These are phyloP conservation scores for Nothoprocta pentlandii DNA, from an alignment of 2,113 vertebrate species.

Conservation along the genomic window DNA sequence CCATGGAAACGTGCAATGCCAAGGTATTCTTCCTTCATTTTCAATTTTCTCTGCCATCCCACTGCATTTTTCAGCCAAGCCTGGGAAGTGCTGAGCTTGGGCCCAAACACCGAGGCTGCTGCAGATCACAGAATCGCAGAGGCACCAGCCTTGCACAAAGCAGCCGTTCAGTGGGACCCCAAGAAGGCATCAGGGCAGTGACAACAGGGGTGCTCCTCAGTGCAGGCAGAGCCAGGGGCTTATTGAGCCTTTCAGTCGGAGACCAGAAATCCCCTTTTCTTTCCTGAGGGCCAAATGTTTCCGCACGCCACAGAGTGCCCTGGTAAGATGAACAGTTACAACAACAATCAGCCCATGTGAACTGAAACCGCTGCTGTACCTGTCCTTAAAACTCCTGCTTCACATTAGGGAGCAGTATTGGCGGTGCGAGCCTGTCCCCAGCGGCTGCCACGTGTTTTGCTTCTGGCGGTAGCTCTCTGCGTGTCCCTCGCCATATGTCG, in stretches of 20 bases:
- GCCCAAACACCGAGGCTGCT: not conserved
- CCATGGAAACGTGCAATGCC: slow-evolving; percentile 7
- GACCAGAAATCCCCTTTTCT: not conserved
- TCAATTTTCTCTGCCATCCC: not conserved
- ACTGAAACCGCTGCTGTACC: not conserved
- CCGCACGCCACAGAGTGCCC: not conserved
- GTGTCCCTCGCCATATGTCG: not conserved
- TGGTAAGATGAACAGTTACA: not conserved
- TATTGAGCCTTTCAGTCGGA: not conserved
- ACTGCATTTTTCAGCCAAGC: not conserved
- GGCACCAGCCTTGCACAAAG: not conserved
- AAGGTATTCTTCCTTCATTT: not conserved
- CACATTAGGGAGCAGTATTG: not conserved
- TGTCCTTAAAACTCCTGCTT: not conserved
- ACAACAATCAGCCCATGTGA: not conserved
- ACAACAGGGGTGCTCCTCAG: not conserved
- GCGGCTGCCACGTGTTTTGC: not conserved
- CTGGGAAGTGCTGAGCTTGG: not conserved
- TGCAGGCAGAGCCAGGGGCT: not conserved
- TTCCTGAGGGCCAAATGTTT: not conserved
- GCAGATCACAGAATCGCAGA: not conserved
- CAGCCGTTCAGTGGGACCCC: not conserved
- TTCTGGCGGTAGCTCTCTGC: not conserved
- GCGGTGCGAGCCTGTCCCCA: slow-evolving; percentile 3
- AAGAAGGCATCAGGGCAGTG: not conserved